Percentiles rank a stretch among this genome's conserved stretches.
Conservation (phyloP, 2,888 invertebrate genomes). For the Synergus gifuensis region DNA sequence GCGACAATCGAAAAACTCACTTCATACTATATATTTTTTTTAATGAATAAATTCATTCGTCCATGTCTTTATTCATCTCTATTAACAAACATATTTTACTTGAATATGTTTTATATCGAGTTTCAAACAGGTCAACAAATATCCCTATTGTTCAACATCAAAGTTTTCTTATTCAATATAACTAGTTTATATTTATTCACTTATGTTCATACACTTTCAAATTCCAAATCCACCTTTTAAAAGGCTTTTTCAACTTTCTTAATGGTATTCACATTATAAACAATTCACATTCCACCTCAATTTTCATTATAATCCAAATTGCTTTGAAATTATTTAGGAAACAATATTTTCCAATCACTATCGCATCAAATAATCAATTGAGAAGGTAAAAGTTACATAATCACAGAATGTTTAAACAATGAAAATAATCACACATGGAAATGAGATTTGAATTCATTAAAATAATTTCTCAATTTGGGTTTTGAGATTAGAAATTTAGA, state of each 20-base stretch:
- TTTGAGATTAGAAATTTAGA: not conserved
- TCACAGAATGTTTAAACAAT: not conserved
- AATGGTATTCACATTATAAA: not conserved
- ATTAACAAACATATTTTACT: not conserved
- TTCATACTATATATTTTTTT: not conserved
- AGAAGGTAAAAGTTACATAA: not conserved
- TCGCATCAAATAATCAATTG: not conserved
- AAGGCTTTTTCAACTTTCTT: not conserved
- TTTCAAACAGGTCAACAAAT: too few species aligned
- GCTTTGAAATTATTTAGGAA: not conserved
- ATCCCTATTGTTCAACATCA: not conserved
- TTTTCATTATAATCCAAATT: not conserved
- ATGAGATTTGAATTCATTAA: not conserved
- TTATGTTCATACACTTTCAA: not conserved
- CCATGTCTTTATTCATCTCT: not conserved
- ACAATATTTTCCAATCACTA: not conserved
- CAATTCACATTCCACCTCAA: constrained; percentile 9
- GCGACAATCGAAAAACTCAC: constrained; percentile 45
- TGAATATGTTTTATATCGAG: not conserved
- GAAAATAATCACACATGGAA: too few species aligned
- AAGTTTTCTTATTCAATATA: not conserved
- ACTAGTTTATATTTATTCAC: not conserved
- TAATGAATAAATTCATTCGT: not conserved
- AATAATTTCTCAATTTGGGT: not conserved
- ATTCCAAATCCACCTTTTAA: not conserved